Percentiles rank a stretch among this genome's conserved stretches.
phyloP scores from a whole-genome alignment of 2,888 invertebrate species.

The Ophioninae sp. region DNA sequence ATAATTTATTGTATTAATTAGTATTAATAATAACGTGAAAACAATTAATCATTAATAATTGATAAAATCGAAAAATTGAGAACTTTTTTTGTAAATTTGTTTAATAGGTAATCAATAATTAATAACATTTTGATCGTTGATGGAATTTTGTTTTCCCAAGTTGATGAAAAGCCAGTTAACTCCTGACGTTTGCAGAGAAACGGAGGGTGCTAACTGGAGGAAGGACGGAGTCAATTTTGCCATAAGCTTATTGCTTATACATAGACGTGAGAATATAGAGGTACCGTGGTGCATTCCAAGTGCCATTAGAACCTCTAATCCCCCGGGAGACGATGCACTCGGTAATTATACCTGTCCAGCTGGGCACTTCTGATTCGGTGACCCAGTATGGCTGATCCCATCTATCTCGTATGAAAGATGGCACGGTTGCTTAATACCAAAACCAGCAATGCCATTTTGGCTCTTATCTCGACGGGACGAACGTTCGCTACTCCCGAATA shows the following conservation, averaged over 20 bases:
- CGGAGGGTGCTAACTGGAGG: not conserved
- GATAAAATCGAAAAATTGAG: too few species aligned
- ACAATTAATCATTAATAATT: too few species aligned
- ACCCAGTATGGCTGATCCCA: slow-evolving; percentile 7
- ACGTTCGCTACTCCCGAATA: too few species aligned
- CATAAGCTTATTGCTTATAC: slow-evolving; percentile 24
- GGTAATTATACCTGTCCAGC: slow-evolving; percentile 61
- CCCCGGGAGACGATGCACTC: slow-evolving; percentile 58
- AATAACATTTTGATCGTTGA: slow-evolving; percentile 4
- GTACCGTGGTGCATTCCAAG: slow-evolving; percentile 43
- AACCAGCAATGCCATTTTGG: slow-evolving; percentile 1
- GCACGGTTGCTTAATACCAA: not conserved
- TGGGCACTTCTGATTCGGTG: slow-evolving; percentile 35
- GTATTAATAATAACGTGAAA: too few species aligned
- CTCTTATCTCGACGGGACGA: not conserved
- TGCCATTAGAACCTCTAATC: slow-evolving; percentile 62
- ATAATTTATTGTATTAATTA: too few species aligned
- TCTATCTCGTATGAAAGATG: slow-evolving; percentile 9
- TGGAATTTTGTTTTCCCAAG: slow-evolving; percentile 27
- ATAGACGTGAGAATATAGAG: slow-evolving; percentile 54
- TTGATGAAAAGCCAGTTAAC: slow-evolving; percentile 26
- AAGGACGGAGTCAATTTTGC: not conserved
- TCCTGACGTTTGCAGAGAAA: slow-evolving; percentile 9
- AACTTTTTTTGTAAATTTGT: too few species aligned
- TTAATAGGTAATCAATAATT: too few species aligned